Evolutionary conservation across 2,113 vertebrate genomes (phyloP), one percentile per base, ranked within the genome.

Genomic region (Sceloporus undulatus): DNA sequence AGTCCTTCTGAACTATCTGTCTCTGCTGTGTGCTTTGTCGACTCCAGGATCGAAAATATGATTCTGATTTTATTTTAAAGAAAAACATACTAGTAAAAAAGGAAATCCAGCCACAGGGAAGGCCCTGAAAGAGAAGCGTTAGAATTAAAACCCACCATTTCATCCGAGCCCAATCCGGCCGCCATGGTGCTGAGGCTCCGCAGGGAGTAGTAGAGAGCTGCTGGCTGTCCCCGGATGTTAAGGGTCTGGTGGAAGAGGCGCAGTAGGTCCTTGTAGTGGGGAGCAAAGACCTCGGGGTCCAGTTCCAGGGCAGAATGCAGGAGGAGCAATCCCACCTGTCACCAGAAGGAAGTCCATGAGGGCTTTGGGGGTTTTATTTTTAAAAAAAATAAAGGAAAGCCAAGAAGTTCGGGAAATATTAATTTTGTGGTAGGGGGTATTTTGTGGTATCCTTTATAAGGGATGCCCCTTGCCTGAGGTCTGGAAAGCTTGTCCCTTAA

Each of bases 251-350:
- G 93, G 81, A 98, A 95, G 89, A 98, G 96, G 91, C 94, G 95
- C 27, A 98, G 94, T 48, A 98, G 97, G 86, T 98, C 97, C 74
- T 85, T 81, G 81, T 97, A 97, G 89, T 98, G 97, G 34, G 96
- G 96, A 5, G 94, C 95, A 92, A 98, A 98, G 48, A 96, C 91
- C 79, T 98, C 97, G 0, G 98, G 97, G 83, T 96, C 97, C 5
- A 97, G 96, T 10, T 98, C 96, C 70, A 98, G 91, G 70, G 98
- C 97, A 59, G 97, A 98, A 86, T 97, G 97, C 40, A 98, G 95
- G 86, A 98, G 94, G 93, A 98, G 91, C 79, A 98, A 94, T 19
- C 98, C 98, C 88, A 98, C 92, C 98, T 98, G 85, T n/a, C 9
- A 13, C 54, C 80, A 56, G 19, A 76, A 88, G 21, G 16, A n/a